Base-by-base conservation (phyloP, 1,140 invertebrate species). In the Aphis craccivora region DNA sequence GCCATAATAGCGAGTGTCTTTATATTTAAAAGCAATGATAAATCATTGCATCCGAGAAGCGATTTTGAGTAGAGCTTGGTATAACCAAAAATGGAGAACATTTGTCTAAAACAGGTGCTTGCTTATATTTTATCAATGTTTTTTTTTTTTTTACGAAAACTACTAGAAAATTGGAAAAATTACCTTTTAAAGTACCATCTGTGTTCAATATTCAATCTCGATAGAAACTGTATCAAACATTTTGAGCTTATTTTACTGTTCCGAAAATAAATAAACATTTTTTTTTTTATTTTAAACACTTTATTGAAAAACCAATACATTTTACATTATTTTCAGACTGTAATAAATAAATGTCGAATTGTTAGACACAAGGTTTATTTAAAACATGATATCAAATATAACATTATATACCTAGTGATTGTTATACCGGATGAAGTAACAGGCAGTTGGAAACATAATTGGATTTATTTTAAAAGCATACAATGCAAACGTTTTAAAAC, bases 1-100 rank as follows among this genome's bases (percentile, higher is more conserved):
- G 14, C 14, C 60, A 76, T 76, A 76, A 76, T 76, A 76, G 60
- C 60, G 60, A n/a, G 60, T 76, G n/a, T 76, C 30, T 76, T 35
- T 76, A 76, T 76, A 76, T 76, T 76, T 76, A 76, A 76, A 76
- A 76, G n/a, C 60, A 76, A 76, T 76, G 60, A 76, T 76, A 76
- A 76, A 76, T 76, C 60, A 76, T 76, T 76, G n/a, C 60, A 76
- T 76, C 5, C 30, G 60, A 76, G 30, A 76, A 76, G 14, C 30
- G 60, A 20, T 76, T 76, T n/a, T 76, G 60, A 76, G 60, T 76
- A 14, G 18, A 76, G 30, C 30, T n/a, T n/a, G 11, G 60, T 76
- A 76, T n/a, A 76, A 76, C 60, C n/a, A 76, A 76, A 76, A 76
- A 35, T 76, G 60, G 60, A 4, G n/a, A 76, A 76, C 60, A 76